phyloP scores from a whole-genome alignment of 2,113 vertebrate species.

The Cochlearius cochlearius region DNA sequence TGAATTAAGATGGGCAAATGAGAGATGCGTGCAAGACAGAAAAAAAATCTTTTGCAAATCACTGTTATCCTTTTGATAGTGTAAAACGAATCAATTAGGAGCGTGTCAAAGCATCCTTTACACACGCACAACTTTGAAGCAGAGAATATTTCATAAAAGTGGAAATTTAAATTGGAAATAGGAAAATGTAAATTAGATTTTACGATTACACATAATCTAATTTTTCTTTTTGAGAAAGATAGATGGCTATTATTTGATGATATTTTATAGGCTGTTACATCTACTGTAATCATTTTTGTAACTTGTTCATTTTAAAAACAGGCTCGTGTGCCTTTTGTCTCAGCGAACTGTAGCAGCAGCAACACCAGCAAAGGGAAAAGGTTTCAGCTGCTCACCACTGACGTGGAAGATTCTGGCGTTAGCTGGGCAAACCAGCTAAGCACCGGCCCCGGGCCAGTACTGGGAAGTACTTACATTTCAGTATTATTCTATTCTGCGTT shows the following conservation, averaged over 20 bases:
- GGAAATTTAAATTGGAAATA: conserved; percentile 53
- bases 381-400: background rate
- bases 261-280: conserved; percentile 53
- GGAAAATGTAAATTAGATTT: conserved; percentile 61
- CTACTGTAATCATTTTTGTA: background rate
- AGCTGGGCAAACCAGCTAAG: background rate
- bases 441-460: background rate
- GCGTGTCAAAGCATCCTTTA: conserved; percentile 69
- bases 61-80: conserved; percentile 66
- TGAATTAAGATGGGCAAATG: conserved; percentile 98
- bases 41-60: conserved; percentile 74
- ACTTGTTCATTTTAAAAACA: conserved; percentile 16
- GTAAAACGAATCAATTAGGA: conserved; percentile 84
- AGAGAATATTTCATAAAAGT: conserved; percentile 62
- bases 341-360: background rate
- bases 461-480: background rate
- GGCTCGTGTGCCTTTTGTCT: background rate
- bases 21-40: conserved; percentile 84
- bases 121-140: conserved; percentile 50
- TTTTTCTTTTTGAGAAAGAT: conserved; percentile 54
- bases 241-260: conserved; percentile 23
- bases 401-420: background rate
- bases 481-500: background rate
- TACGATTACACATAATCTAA: conserved; percentile 51
- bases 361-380: background rate